Conservation (phyloP, 2,797 vertebrate genomes). For the Peromyscus nudipes region DNA sequence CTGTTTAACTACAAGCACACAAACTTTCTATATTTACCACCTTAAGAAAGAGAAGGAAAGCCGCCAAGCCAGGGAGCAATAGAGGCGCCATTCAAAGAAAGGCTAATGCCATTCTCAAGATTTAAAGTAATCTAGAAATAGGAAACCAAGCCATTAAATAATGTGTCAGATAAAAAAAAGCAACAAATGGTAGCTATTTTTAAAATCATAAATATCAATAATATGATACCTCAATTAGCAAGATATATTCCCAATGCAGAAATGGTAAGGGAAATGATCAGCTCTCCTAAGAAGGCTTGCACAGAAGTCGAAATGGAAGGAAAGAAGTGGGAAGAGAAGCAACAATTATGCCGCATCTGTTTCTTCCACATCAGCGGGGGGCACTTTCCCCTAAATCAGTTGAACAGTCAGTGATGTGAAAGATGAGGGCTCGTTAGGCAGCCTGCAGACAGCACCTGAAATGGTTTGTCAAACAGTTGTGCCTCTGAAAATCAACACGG, state of each 20-base stretch:
- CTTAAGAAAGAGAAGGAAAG: conserved; percentile 37
- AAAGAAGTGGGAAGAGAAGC: conserved; percentile 51
- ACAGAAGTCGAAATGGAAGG: conserved; percentile 11
- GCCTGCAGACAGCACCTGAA: conserved; percentile 64
- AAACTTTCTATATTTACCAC: conserved; percentile 35
- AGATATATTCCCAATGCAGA: conserved; percentile 60
- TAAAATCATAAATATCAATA: conserved; percentile 79
- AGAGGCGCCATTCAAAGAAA: conserved; percentile 34
- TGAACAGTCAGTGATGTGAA: conserved; percentile 78
- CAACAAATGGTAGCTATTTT: conserved; percentile 64
- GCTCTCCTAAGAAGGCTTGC: conserved; percentile 57
- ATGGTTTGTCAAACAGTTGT: conserved; percentile 73
- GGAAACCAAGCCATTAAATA: conserved; percentile 62
- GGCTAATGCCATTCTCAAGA: conserved; percentile 62
- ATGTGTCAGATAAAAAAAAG: conserved; percentile 3
- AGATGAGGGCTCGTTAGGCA: conserved; percentile 70
- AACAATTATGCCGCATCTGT: conserved; percentile 81
- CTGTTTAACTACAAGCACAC: conserved; percentile 2
- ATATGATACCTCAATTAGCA: conserved; percentile 57
- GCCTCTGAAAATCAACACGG: conserved; percentile 75
- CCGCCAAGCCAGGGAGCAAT: neutral
- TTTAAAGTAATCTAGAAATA: conserved; percentile 79
- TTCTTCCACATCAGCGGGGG: conserved; percentile 73
- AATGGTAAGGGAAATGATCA: conserved; percentile 43
- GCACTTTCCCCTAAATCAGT: conserved; percentile 79